Evolutionary conservation across 2,113 vertebrate species (phyloP).

Genomic region (Scalopus aquaticus): DNA sequence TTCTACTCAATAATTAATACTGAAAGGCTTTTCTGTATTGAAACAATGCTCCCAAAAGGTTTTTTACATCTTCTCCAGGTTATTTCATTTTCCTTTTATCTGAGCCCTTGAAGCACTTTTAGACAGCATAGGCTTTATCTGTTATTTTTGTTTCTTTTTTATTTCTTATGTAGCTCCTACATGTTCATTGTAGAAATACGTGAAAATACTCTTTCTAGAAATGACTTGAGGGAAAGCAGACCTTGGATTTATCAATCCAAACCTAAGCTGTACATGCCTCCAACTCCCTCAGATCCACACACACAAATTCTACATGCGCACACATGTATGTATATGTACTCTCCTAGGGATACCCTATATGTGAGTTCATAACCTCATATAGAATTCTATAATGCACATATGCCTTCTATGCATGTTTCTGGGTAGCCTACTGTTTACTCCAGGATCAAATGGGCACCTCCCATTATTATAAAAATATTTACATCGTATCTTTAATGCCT

Average conservation of each 20-base stretch:
- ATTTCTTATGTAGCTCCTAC: background rate
- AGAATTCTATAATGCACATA: background rate
- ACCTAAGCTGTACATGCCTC: background rate
- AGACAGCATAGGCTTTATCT: constrained; percentile 9
- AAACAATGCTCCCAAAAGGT: constrained; percentile 23
- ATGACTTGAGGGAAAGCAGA: background rate
- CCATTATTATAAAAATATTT: background rate
- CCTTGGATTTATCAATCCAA: background rate
- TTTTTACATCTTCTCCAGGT: constrained; percentile 16
- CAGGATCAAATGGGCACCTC: background rate
- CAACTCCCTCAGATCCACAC: background rate
- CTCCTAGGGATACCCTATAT: no score
- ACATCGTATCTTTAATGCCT: background rate
- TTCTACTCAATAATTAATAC: constrained; percentile 64
- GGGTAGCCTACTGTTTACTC: background rate
- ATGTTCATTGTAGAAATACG: background rate
- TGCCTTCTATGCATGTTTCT: background rate
- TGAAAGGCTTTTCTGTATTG: constrained; percentile 48
- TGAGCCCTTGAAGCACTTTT: constrained; percentile 50
- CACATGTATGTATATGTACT: no score
- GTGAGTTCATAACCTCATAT: no score
- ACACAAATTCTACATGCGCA: background rate
- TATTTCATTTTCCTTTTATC: constrained; percentile 59
- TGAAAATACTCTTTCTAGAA: background rate
- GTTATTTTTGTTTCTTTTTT: background rate